phyloP scores from a whole-genome alignment of 2,797 vertebrate species.

The Harpagifer antarcticus region DNA sequence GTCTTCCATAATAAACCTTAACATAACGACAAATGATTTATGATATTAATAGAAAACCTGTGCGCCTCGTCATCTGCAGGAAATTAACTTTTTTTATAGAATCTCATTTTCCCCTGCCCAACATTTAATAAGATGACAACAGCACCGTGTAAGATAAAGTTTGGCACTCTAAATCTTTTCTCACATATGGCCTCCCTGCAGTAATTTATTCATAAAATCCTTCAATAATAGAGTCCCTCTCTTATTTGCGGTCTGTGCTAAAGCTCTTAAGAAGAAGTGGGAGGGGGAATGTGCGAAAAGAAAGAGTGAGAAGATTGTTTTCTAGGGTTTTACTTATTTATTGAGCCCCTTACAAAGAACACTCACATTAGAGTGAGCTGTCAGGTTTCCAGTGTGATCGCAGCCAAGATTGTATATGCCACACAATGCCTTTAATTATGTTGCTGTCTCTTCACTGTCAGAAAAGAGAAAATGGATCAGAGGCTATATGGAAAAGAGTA shows the following conservation, averaged over 20 bases:
- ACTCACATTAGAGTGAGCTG: constrained; percentile 72
- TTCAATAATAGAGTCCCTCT: constrained; percentile 69
- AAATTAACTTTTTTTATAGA: constrained; percentile 73
- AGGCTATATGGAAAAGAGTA: constrained; percentile 74
- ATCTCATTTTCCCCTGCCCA: constrained; percentile 60
- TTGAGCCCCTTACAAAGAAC: constrained; percentile 58
- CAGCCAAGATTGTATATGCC: constrained; percentile 62
- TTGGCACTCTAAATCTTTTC: constrained; percentile 36
- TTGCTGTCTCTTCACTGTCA: constrained; percentile 72
- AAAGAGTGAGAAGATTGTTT: constrained; percentile 59
- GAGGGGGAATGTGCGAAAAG: constrained; percentile 38
- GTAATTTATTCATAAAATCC: constrained; percentile 76
- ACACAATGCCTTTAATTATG: constrained; percentile 81
- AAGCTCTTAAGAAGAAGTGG: constrained; percentile 47
- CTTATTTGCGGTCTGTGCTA: constrained; percentile 46
- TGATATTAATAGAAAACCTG: constrained; percentile 70
- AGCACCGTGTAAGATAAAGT: constrained; percentile 58
- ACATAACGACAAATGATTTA: constrained; percentile 71
- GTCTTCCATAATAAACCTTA: constrained; percentile 40
- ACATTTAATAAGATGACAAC: constrained; percentile 70
- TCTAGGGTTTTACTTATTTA: constrained; percentile 76
- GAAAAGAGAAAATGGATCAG: constrained; percentile 79
- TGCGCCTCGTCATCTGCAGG: constrained; percentile 52
- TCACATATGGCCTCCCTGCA: constrained; percentile 43
- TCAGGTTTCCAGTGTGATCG: constrained; percentile 69